Base-by-base conservation (phyloP, 1,140 invertebrate genomes). In the Brachionus paranguensis region DNA sequence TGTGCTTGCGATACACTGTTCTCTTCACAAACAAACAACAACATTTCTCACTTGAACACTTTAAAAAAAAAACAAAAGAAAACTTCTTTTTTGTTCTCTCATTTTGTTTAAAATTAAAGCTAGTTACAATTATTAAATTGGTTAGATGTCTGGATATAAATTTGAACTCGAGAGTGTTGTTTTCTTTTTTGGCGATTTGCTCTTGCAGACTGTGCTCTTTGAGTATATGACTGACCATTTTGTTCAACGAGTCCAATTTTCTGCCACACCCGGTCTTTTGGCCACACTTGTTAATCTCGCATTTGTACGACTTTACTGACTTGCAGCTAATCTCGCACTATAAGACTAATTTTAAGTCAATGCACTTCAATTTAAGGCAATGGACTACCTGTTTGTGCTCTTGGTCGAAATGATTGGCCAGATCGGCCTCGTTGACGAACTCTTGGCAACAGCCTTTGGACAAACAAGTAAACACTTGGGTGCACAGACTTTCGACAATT, bases 41-140 rank as follows among this genome's bases (percentile, higher is more conserved):
- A 76, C 72, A 76, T 29, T 50, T 50, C 29, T 76, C 72, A 33
- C 6, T 50, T 24, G 72, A 76, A 50, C 72, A 76, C 72, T 76
- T 76, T 14, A 41, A 45, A 74, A 74, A n/a, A 8, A 74, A 43
- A 12, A 37, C 0, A 24, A 43, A 47, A 14, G 20, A 20, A 74
- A 45, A 33, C 29, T 45, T 74, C n/a, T 74, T 74, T 74, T 47
- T n/a, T 47, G 43, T 20, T 45, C n/a, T 29, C 1, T 37, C 33
- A 7, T 24, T 24, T 24, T 24, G 24, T 24, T 24, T 33, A 33
- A 33, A 37, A 37, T 37, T 7, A 37, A 37, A 37, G 6, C 33
- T 6, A 47, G 8, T 74, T 76, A 76, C 41, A 47, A 72, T 43
- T 20, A 41, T 41, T 41, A 72, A 11, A 43, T 72, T 20, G 24